Conservation (phyloP, 2,113 vertebrate species). For the Colius striatus region DNA sequence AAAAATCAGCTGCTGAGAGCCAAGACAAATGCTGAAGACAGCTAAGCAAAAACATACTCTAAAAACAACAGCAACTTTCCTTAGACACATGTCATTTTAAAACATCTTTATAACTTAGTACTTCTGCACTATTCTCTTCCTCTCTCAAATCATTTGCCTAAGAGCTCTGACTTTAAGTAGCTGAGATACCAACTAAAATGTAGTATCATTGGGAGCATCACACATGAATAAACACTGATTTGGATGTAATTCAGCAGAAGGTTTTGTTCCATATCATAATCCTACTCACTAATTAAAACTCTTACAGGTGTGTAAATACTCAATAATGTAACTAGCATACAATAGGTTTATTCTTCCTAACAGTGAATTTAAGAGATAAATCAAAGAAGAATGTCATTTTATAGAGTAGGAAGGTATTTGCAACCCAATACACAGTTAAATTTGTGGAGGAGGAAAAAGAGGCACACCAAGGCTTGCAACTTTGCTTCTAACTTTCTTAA, state of each 20-base stretch:
- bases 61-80: background rate
- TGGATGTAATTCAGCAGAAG: background rate
- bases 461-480: background rate
- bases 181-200: background rate
- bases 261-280: background rate
- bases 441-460: background rate
- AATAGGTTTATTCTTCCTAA: background rate
- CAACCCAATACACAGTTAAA: background rate
- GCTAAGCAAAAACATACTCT: background rate
- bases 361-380: background rate
- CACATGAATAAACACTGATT: background rate
- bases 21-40: background rate
- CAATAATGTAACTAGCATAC: background rate
- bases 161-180: background rate
- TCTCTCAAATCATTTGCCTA: background rate
- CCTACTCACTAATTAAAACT: background rate
- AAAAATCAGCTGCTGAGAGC: background rate
- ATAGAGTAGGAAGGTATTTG: background rate
- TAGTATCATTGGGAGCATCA: background rate
- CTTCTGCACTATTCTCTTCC: background rate
- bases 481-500: background rate
- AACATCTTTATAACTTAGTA: background rate
- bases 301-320: background rate
- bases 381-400: background rate
- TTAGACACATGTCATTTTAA: background rate